Percentiles rank a stretch among this genome's conserved stretches.
Conservation (phyloP, 2,113 vertebrate species). For the Nycticryphes semicollaris region DNA sequence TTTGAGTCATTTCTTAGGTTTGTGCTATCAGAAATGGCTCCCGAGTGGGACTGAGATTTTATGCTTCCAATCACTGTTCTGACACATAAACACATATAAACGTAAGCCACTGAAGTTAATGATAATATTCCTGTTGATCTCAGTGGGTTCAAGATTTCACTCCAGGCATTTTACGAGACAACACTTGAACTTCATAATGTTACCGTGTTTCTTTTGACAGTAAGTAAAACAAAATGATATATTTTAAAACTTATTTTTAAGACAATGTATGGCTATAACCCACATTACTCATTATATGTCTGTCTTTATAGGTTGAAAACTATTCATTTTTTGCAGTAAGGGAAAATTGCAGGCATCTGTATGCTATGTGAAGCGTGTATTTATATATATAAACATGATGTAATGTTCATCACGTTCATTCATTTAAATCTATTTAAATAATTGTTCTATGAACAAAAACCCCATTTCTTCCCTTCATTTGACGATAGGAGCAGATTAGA, state of each 20-base stretch:
- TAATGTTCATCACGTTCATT: neutral
- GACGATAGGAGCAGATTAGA: neutral
- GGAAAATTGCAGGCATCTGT: neutral
- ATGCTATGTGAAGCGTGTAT: neutral
- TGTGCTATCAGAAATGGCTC: neutral
- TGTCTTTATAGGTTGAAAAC: neutral
- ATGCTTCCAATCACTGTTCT: neutral
- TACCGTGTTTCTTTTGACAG: neutral
- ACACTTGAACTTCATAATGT: neutral
- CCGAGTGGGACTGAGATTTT: neutral
- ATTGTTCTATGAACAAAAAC: neutral
- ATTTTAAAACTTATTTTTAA: neutral
- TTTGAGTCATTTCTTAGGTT: neutral
- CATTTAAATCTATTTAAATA: neutral
- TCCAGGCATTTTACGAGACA: neutral
- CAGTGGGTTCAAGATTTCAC: neutral
- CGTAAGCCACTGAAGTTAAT: neutral
- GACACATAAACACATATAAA: neutral
- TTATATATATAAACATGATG: neutral
- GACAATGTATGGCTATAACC: neutral
- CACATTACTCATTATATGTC: neutral
- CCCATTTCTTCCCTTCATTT: neutral
- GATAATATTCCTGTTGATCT: neutral
- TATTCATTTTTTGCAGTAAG: neutral
- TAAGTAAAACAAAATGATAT: neutral